Evolutionary conservation across 2,888 invertebrate genomes (phyloP).

Genomic region (Tolmerus cingulatus): DNA sequence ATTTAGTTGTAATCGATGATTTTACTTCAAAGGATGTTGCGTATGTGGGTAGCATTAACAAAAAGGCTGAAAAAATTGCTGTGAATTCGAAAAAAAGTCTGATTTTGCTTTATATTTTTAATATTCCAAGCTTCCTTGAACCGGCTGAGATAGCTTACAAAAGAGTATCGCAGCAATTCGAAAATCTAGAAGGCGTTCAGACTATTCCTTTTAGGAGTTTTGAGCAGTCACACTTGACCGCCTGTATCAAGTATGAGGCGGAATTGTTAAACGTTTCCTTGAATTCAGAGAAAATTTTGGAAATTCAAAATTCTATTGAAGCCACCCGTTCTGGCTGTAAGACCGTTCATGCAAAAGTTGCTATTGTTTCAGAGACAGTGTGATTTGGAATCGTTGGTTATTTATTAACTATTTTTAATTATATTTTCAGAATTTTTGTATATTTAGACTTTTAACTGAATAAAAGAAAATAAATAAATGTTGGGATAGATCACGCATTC

Average conservation of each 20-base stretch:
- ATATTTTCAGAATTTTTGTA: neutral
- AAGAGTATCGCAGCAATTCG: slow-evolving; percentile 45
- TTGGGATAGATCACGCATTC: neutral
- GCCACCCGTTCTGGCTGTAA: slow-evolving; percentile 57
- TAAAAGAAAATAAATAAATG: neutral
- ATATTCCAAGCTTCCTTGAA: slow-evolving; percentile 51
- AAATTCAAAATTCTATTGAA: slow-evolving; percentile 55
- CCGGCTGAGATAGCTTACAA: slow-evolving; percentile 46
- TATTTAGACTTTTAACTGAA: neutral
- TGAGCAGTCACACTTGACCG: slow-evolving; percentile 52
- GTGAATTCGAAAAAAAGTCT: slow-evolving; percentile 48
- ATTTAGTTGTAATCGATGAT: slow-evolving; percentile 59
- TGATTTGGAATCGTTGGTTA: neutral
- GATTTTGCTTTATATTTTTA: slow-evolving; percentile 57
- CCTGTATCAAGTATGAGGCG: slow-evolving; percentile 56
- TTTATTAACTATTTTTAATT: neutral
- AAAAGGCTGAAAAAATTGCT: slow-evolving; percentile 28
- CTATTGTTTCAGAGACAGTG: slow-evolving; percentile 49
- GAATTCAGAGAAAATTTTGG: slow-evolving; percentile 49
- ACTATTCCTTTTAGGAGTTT: slow-evolving; percentile 54
- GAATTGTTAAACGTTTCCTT: slow-evolving; percentile 51
- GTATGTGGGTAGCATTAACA: slow-evolving; percentile 53
- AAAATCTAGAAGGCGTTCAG: slow-evolving; percentile 50
- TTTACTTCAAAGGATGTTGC: slow-evolving; percentile 52
- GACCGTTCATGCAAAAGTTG: slow-evolving; percentile 56